Percentiles rank a stretch among this genome's conserved stretches.
Conservation (phyloP, 2,797 vertebrate species). For the Microhierax caerulescens region DNA sequence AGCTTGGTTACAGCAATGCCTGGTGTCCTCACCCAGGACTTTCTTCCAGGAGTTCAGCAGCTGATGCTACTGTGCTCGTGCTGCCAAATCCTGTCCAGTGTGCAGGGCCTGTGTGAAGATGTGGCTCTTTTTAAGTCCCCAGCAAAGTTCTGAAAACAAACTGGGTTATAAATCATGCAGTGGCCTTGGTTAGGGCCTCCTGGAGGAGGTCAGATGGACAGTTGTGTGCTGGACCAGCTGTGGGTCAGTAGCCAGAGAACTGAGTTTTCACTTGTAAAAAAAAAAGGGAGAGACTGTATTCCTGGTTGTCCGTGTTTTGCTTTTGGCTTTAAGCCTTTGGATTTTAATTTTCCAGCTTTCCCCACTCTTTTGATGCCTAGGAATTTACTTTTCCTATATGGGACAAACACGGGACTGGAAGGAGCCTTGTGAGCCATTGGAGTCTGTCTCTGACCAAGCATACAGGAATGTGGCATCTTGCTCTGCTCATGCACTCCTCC, state of each 20-base stretch:
- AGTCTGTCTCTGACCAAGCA: not conserved
- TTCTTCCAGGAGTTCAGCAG: not conserved
- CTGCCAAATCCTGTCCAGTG: not conserved
- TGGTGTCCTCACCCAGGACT: not conserved
- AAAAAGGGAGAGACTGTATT: not conserved
- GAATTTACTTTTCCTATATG: conserved; percentile 28
- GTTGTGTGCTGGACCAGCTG: not conserved
- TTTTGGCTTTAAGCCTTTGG: not conserved
- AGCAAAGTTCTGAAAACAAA: not conserved
- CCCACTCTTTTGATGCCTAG: not conserved
- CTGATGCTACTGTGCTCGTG: not conserved
- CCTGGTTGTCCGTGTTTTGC: not conserved
- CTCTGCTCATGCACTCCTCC: not conserved
- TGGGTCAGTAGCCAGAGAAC: not conserved
- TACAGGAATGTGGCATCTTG: not conserved
- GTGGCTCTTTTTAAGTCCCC: not conserved
- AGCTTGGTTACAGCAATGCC: not conserved
- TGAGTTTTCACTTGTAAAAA: not conserved
- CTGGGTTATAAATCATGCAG: not conserved
- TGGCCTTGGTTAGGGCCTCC: not conserved
- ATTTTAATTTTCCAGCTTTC: not conserved
- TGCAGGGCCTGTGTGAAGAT: accelerated
- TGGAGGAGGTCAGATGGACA: not conserved
- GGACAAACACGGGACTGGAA: not conserved
- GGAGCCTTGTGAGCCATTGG: not conserved